These are phyloP conservation scores for Polypedilum pembai DNA, from an alignment of 1,140 invertebrate genomes.

Conservation along the genomic window DNA sequence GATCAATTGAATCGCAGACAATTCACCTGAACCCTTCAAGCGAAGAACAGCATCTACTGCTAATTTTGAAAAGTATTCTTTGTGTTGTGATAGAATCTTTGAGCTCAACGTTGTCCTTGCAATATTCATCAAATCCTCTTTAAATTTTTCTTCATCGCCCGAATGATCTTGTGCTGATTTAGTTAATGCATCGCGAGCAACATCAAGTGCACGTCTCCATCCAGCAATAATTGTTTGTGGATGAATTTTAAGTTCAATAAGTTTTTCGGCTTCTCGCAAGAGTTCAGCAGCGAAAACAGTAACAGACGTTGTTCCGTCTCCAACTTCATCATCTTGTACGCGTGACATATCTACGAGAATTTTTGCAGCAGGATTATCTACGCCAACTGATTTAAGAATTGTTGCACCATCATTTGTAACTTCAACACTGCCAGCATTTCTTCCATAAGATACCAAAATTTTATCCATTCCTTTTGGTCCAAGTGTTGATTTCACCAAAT, in stretches of 20 bases:
- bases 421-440: slow-evolving; percentile 76
- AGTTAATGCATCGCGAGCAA: slow-evolving; percentile 74
- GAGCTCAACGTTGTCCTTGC: slow-evolving; percentile 96
- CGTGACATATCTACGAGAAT: slow-evolving; percentile 97
- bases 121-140: slow-evolving; percentile 91
- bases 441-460: slow-evolving; percentile 81
- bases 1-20: slow-evolving; percentile 96
- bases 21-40: slow-evolving; percentile 89
- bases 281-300: slow-evolving; percentile 95
- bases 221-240: slow-evolving; percentile 97
- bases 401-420: slow-evolving; percentile 99
- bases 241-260: slow-evolving; percentile 92
- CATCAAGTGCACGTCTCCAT: slow-evolving; percentile 80
- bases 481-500: slow-evolving; percentile 95
- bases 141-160: slow-evolving; percentile 67
- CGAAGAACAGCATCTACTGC: slow-evolving; percentile 92
- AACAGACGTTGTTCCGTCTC: slow-evolving; percentile 98
- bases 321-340: slow-evolving; percentile 99
- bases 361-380: slow-evolving; percentile 98
- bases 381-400: slow-evolving; percentile 91
- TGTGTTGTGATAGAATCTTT: slow-evolving; percentile 96
- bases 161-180: slow-evolving; percentile 75
- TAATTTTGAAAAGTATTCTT: slow-evolving; percentile 92
- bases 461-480: slow-evolving; percentile 99
- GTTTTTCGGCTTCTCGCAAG: slow-evolving; percentile 87